Conservation (phyloP, 2,888 invertebrate species). For the Rhamnusium bicolor region DNA sequence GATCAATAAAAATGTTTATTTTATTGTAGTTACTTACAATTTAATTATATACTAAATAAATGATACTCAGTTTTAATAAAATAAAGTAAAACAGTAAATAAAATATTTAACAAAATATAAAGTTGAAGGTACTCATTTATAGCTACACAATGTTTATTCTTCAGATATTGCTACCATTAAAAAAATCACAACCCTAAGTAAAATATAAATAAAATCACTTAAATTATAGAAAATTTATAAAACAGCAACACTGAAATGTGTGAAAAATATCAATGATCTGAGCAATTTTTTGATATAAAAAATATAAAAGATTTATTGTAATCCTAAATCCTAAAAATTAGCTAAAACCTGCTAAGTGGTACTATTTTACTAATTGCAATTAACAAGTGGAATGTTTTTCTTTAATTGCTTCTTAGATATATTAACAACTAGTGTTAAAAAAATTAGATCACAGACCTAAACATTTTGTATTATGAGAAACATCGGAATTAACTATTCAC, state of each 20-base stretch:
- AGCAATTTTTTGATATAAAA: conserved; percentile 27
- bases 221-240: neutral
- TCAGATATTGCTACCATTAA: neutral
- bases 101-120: neutral
- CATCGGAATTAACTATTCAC: neutral
- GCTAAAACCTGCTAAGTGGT: neutral
- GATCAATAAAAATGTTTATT: too few species aligned
- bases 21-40: neutral
- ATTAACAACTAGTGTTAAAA: neutral
- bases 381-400: conserved; percentile 12
- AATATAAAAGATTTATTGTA: conserved; percentile 24
- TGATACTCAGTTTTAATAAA: neutral
- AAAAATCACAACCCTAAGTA: conserved; percentile 9
- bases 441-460: conserved; percentile 30
- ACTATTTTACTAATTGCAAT: neutral
- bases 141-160: neutral
- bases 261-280: neutral
- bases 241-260: neutral
- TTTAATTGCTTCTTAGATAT: too few species aligned
- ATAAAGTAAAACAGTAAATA: neutral
- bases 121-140: conserved; percentile 2
- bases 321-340: neutral
- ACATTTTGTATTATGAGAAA: conserved; percentile 11
- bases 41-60: neutral
- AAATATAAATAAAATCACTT: neutral